These are phyloP conservation scores for Cephus cinctus DNA, from an alignment of 1,140 invertebrate species.

Conservation along the genomic window DNA sequence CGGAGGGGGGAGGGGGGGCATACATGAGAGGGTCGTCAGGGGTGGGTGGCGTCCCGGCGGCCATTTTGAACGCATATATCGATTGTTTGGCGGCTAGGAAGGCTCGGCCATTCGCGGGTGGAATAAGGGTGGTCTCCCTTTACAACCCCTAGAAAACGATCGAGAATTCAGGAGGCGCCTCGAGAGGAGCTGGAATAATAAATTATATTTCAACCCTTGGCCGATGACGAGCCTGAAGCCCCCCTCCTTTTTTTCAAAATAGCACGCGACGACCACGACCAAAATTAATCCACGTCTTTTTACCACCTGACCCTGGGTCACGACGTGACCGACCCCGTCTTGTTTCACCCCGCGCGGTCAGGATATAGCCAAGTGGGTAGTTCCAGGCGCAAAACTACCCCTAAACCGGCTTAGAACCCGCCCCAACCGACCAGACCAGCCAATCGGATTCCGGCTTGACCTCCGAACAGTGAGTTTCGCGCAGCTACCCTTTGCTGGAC, in stretches of 20 bases:
- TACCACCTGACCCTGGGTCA: conserved; percentile 34
- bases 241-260: not conserved
- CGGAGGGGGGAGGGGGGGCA: conserved; percentile 17
- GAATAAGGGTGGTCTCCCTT: too few species aligned
- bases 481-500: too few species aligned
- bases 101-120: conserved; percentile 52
- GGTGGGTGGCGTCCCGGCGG: conserved; percentile 55
- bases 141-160: too few species aligned
- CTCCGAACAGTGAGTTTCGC: too few species aligned
- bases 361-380: conserved; percentile 28
- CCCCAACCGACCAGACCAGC: conserved; percentile 38
- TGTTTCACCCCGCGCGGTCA: conserved; percentile 24
- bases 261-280: not conserved
- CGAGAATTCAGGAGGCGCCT: too few species aligned
- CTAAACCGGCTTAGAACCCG: conserved; percentile 57
- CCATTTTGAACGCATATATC: conserved; percentile 60
- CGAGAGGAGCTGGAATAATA: too few species aligned
- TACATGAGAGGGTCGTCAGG: conserved; percentile 26
- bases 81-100: conserved; percentile 58
- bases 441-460: conserved; percentile 46
- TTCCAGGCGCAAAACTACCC: conserved; percentile 41
- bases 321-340: conserved; percentile 8
- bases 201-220: too few species aligned
- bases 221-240: too few species aligned
- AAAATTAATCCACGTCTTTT: not conserved